These are phyloP conservation scores for Poecilia wingei DNA, from an alignment of 2,797 vertebrate species.

Conservation along the genomic window DNA sequence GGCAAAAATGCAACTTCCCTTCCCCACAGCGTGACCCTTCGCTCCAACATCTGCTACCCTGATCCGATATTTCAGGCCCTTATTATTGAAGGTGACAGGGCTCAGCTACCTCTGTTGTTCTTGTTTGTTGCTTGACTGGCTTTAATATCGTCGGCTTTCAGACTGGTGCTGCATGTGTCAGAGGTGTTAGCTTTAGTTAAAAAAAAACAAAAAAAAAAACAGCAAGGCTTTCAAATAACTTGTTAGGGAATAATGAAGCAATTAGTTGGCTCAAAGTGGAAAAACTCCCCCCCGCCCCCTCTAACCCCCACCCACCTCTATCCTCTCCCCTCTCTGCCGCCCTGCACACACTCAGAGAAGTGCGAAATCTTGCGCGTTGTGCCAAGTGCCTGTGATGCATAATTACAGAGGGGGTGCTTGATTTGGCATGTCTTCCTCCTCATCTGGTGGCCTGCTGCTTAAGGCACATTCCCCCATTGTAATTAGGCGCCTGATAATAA, in stretches of 20 bases:
- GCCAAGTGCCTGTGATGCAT: slow-evolving; percentile 80
- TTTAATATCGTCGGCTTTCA: slow-evolving; percentile 72
- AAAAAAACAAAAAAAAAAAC: slow-evolving; percentile 46
- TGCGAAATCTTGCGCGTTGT: slow-evolving; percentile 79
- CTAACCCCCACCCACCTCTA: slow-evolving; percentile 19
- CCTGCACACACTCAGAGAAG: slow-evolving; percentile 75
- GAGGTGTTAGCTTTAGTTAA: slow-evolving; percentile 73
- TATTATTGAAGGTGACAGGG: slow-evolving; percentile 68
- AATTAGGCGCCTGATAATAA: slow-evolving; percentile 84
- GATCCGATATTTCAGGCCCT: slow-evolving; percentile 58
- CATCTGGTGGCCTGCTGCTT: slow-evolving; percentile 86
- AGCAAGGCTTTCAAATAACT: slow-evolving; percentile 68
- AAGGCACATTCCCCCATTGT: slow-evolving; percentile 79
- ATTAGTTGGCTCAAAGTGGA: slow-evolving; percentile 79
- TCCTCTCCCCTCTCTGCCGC: slow-evolving; percentile 49
- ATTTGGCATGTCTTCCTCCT: slow-evolving; percentile 86
- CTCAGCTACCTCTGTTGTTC: slow-evolving; percentile 69
- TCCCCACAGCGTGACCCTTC: slow-evolving; percentile 16
- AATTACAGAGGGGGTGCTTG: slow-evolving; percentile 84
- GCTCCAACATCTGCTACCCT: slow-evolving; percentile 45
- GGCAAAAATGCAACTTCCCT: slow-evolving; percentile 10
- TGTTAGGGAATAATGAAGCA: slow-evolving; percentile 84
- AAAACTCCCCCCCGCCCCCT: slow-evolving; percentile 66
- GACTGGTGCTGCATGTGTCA: slow-evolving; percentile 72
- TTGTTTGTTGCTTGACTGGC: slow-evolving; percentile 77